Evolutionary conservation across 2,888 invertebrate genomes (phyloP).

Genomic region (Plemyria rubiginata): DNA sequence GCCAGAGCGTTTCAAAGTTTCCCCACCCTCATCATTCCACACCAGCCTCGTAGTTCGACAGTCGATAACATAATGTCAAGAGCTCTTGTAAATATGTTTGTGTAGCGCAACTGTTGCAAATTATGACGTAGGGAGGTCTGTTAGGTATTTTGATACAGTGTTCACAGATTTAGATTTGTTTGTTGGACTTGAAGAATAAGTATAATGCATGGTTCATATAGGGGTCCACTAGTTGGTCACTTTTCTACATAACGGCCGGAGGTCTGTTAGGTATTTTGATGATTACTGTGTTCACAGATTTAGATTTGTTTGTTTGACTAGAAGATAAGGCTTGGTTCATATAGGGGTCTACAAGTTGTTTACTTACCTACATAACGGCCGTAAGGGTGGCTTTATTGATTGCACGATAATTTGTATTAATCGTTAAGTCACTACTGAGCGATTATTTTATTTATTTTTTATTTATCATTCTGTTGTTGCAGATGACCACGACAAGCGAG

Average conservation of each 20-base stretch:
- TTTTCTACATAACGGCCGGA: neutral
- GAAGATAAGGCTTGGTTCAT: too few species aligned
- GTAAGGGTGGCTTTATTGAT: too few species aligned
- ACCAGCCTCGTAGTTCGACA: constrained; percentile 8
- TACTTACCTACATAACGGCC: too few species aligned
- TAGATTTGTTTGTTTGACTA: neutral
- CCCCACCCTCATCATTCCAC: neutral
- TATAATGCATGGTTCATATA: too few species aligned
- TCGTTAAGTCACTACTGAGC: too few species aligned
- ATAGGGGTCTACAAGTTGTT: too few species aligned
- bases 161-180: neutral
- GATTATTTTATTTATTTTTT: too few species aligned
- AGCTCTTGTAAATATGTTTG: constrained; percentile 9
- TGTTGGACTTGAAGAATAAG: neutral
- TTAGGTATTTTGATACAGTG: constrained; percentile 7
- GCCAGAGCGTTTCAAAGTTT: neutral
- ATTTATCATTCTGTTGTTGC: constrained; percentile 8
- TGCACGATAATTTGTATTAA: too few species aligned
- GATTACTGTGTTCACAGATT: neutral
- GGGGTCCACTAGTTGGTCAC: too few species aligned
- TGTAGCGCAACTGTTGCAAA: constrained; percentile 14
- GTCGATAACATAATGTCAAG: constrained; percentile 25
- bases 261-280: constrained; percentile 11
- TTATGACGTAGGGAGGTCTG: neutral
- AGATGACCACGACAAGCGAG: constrained; percentile 26